phyloP scores from a whole-genome alignment of 2,113 vertebrate genomes.

The Phalacrocorax carbo region DNA sequence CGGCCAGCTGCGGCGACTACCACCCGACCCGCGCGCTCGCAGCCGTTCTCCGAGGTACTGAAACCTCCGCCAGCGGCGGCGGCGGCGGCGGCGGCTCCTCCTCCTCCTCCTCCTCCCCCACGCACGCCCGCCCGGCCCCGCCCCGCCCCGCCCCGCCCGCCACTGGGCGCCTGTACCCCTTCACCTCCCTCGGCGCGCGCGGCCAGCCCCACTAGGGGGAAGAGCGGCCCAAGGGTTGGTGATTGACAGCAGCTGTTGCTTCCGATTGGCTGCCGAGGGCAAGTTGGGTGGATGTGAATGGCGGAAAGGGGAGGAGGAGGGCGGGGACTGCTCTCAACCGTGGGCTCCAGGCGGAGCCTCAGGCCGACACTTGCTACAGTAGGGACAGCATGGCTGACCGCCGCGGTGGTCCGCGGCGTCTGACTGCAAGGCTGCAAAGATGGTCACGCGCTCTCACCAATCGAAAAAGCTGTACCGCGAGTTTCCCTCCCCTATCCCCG shows the following conservation, averaged over 20 bases:
- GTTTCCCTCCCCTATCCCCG: too few species aligned
- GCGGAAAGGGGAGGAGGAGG: background rate
- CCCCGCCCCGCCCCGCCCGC: background rate
- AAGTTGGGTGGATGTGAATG: background rate
- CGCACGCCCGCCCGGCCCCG: too few species aligned
- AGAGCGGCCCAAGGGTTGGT: background rate
- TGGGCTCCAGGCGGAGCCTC: background rate
- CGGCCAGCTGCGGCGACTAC: too few species aligned
- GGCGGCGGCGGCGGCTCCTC: too few species aligned
- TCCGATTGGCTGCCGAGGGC: background rate
- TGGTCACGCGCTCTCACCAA: accelerated
- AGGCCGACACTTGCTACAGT: background rate
- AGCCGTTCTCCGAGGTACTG: too few species aligned
- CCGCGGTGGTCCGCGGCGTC: accelerated
- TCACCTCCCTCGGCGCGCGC: background rate
- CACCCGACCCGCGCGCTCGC: too few species aligned
- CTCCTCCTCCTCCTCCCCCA: too few species aligned
- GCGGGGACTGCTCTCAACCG: background rate
- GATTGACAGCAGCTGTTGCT: background rate
- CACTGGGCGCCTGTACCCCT: background rate
- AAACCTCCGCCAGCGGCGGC: too few species aligned
- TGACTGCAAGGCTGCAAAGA: background rate
- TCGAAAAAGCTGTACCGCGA: accelerated
- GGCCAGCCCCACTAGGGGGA: background rate
- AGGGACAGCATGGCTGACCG: accelerated